Evolutionary conservation across 2,888 invertebrate genomes (phyloP).

Genomic region (Parthenolecanium corni): DNA sequence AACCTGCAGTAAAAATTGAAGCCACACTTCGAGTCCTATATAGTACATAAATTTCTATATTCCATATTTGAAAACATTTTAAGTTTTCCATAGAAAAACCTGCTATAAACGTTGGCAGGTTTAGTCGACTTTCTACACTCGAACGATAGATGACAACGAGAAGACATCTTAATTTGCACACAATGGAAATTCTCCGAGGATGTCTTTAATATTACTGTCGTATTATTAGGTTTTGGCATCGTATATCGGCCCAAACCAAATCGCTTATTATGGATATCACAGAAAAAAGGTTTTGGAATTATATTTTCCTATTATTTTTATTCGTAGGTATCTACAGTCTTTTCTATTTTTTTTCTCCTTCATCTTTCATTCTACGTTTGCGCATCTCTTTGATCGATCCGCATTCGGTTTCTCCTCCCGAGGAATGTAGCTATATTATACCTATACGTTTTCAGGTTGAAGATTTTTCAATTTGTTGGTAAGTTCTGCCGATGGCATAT

Average conservation of each 20-base stretch:
- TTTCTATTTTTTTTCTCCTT: not conserved
- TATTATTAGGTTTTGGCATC: slow-evolving; percentile 11
- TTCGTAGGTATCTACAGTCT: not conserved
- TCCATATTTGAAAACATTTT: too few species aligned
- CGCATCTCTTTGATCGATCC: too few species aligned
- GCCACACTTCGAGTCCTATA: too few species aligned
- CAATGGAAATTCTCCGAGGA: not conserved
- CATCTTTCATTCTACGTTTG: not conserved
- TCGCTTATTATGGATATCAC: slow-evolving; percentile 20
- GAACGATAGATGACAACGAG: not conserved
- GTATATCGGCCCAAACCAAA: not conserved
- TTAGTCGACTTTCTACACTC: slow-evolving; percentile 23
- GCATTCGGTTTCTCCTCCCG: too few species aligned
- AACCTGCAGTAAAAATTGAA: too few species aligned
- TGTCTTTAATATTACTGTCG: slow-evolving; percentile 9
- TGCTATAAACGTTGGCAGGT: slow-evolving; percentile 18
- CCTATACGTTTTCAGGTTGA: not conserved
- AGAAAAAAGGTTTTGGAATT: not conserved
- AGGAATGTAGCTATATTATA: not conserved
- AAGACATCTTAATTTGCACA: slow-evolving; percentile 28
- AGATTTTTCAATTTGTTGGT: too few species aligned
- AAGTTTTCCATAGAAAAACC: too few species aligned
- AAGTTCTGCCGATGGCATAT: too few species aligned
- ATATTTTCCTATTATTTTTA: not conserved
- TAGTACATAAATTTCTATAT: too few species aligned